Evolutionary conservation across 1,140 invertebrate genomes (phyloP).

Genomic region (Drosophila orena): DNA sequence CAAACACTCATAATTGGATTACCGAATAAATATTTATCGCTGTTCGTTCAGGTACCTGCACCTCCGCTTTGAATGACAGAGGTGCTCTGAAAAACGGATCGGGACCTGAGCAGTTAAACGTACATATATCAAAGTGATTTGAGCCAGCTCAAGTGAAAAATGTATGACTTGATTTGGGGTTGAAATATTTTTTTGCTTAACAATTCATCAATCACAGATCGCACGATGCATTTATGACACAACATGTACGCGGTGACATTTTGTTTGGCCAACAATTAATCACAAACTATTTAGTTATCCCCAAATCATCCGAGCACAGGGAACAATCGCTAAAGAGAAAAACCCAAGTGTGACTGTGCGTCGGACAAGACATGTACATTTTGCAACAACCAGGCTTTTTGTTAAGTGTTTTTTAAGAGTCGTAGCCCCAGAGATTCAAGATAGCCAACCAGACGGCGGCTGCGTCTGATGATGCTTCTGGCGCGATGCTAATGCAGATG

Average conservation of each 20-base stretch:
- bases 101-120: constrained; percentile 1
- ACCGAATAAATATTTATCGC: constrained; percentile 21
- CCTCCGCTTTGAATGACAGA: constrained; percentile 17
- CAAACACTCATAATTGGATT: constrained; percentile 33
- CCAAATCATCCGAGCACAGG: constrained; percentile 5
- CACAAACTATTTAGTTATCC: constrained; percentile 13
- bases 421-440: constrained; percentile 51
- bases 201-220: constrained; percentile 23
- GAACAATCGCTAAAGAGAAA: constrained; percentile 17
- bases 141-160: neutral
- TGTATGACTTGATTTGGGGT: constrained; percentile 2
- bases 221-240: constrained; percentile 11
- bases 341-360: constrained; percentile 66
- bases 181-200: constrained; percentile 16
- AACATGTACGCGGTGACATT: constrained; percentile 34
- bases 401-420: constrained; percentile 28
- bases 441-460: constrained; percentile 45
- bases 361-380: constrained; percentile 60
- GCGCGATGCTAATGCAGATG: constrained; percentile 42
- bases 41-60: constrained; percentile 25
- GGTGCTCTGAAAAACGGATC: constrained; percentile 24
- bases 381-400: constrained; percentile 67
- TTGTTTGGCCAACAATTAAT: constrained; percentile 31
- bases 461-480: constrained; percentile 26
- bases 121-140: constrained; percentile 7